Base-by-base conservation (phyloP, 2,113 vertebrate species). In the Thymallus thymallus region DNA sequence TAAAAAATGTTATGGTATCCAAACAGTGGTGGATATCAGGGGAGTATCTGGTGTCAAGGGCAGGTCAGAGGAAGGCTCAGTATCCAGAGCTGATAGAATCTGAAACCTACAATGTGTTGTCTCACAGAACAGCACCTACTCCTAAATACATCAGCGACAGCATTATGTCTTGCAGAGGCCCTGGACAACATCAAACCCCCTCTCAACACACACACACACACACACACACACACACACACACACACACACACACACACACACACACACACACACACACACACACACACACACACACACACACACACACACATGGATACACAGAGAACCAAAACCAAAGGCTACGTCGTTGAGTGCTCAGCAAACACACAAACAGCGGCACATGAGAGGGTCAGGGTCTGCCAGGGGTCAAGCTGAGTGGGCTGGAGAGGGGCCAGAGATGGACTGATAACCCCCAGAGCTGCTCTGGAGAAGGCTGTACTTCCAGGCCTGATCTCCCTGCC, bases 351-450 rank as follows among this genome's bases (percentile, higher is more conserved):
- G 55, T 61, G 65, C 51, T 60, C 55, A 30, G 76, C n/a, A 80
- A 73, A 81, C 51, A 79, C 72, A 70, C 30, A 76, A 6, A 69
- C 62, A 68, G 32, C 20, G n/a, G 75, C 83, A 71, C 68, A 81
- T 63, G 73, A 79, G 72, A 65, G 69, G 56, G 1, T 60, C 48
- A 55, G 16, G 73, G 5, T 35, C 68, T 86, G 83, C 82, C 74
- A 0, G 18, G 51, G 85, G 86, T 90, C 80, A 82, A 79, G 72
- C 67, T 2, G 72, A 80, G 74, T 30, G 77, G 78, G 75, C 76
- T 79, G 84, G 73, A 83, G 77, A 75, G 78, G 80, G 86, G 84
- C 80, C 79, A 78, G 74, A 85, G 86, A 86, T 90, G 60, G 29
- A 6, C 4, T 10, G 83, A 87, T 87, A 86, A 84, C 72, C 30